Conservation (phyloP, 2,113 vertebrate genomes). For the Neodontobutis hainanensis region DNA sequence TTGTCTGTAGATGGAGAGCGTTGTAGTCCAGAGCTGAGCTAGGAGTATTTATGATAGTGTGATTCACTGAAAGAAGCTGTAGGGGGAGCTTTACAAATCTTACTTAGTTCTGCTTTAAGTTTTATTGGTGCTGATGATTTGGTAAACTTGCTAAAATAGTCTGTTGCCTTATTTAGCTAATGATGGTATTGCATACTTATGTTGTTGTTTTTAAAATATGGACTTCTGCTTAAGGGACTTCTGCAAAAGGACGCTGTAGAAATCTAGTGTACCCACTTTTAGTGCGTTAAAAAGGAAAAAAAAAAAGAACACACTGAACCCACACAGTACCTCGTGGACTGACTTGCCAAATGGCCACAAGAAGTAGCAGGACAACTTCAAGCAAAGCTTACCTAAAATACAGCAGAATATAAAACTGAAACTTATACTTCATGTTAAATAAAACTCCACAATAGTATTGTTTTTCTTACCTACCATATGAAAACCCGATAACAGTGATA, state of each 20-base stretch:
- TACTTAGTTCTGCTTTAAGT: too few relatives aligned
- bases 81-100: too few relatives aligned
- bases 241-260: too few relatives aligned
- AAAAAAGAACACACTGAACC: slow-evolving; percentile 1
- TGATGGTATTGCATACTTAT: slow-evolving; percentile 9
- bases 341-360: slow-evolving; percentile 87
- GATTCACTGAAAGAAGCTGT: too few relatives aligned
- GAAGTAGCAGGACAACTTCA: slow-evolving; percentile 82
- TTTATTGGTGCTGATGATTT: too few relatives aligned
- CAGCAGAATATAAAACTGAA: slow-evolving; percentile 1
- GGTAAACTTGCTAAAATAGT: too few relatives aligned
- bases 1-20: too few relatives aligned
- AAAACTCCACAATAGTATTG: background rate
- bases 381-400: slow-evolving; percentile 76
- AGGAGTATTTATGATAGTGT: too few relatives aligned
- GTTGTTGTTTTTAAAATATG: background rate
- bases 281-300: too few relatives aligned
- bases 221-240: slow-evolving; percentile 21
- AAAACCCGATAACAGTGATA: slow-evolving; percentile 75
- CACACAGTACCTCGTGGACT: slow-evolving; percentile 71
- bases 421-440: background rate
- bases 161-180: background rate
- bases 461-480: slow-evolving; percentile 78
- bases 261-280: background rate
- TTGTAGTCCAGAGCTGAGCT: too few relatives aligned